Evolutionary conservation across 2,797 vertebrate genomes (phyloP).

Genomic region (Florisuga fusca): DNA sequence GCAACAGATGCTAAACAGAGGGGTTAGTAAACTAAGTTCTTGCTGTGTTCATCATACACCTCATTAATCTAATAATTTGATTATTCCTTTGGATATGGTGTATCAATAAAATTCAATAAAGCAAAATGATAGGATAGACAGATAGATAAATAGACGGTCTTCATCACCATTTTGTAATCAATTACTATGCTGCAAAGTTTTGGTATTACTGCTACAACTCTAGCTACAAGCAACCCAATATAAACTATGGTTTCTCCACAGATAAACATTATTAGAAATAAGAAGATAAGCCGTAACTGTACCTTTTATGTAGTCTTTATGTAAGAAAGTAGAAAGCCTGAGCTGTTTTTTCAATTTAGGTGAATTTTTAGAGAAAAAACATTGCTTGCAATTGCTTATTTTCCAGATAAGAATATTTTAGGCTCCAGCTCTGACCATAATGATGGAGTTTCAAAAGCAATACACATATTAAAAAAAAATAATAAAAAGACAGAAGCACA

Average conservation of each 20-base stretch:
- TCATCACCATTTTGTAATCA: not conserved
- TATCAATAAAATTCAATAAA: not conserved
- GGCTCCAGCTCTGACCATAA: not conserved
- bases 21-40: not conserved
- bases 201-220: not conserved
- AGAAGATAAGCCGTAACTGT: not conserved
- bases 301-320: not conserved
- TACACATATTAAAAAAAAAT: not conserved
- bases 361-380: not conserved
- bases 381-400: not conserved
- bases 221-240: not conserved
- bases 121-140: not conserved
- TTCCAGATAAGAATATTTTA: not conserved
- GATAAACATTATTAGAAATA: not conserved
- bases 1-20: not conserved
- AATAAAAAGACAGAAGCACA: not conserved
- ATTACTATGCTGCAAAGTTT: not conserved
- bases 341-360: not conserved
- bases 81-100: not conserved
- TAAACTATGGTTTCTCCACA: not conserved
- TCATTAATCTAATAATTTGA: not conserved
- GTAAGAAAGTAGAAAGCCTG: not conserved
- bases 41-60: not conserved
- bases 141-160: not conserved
- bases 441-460: not conserved